These are phyloP conservation scores for Verasper variegatus DNA, from an alignment of 2,113 vertebrate species.

Conservation along the genomic window DNA sequence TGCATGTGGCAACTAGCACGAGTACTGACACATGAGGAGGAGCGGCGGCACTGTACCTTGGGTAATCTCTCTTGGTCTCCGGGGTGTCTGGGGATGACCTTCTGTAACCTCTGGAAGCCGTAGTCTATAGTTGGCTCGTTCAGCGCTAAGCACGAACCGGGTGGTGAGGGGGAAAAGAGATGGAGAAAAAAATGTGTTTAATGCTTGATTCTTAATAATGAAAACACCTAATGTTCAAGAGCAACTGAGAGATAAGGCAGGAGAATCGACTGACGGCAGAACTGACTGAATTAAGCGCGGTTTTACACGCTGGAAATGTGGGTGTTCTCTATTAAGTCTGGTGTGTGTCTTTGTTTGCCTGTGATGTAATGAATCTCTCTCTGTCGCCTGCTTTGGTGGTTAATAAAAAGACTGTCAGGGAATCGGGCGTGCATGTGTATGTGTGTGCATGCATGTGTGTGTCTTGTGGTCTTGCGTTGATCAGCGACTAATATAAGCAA, in stretches of 20 bases:
- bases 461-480: constrained; percentile 84
- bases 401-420: constrained; percentile 89
- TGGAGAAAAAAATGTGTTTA: constrained; percentile 15
- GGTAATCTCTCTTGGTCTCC: constrained; percentile 97
- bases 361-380: constrained; percentile 86
- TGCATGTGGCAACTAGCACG: constrained; percentile 37
- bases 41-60: constrained; percentile 85
- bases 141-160: constrained; percentile 84
- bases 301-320: constrained; percentile 60
- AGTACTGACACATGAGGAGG: constrained; percentile 45
- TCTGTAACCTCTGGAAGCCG: constrained; percentile 97
- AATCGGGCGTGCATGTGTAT: constrained; percentile 53
- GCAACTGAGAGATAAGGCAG: constrained; percentile 21
- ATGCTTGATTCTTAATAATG: constrained; percentile 49
- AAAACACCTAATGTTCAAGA: constrained; percentile 48
- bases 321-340: constrained; percentile 69
- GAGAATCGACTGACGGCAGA: constrained; percentile 33
- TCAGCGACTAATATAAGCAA: constrained; percentile 90
- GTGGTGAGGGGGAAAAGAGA: constrained; percentile 29
- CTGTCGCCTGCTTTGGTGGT: constrained; percentile 82
- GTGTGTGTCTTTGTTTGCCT: constrained; percentile 77
- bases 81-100: constrained; percentile 97
- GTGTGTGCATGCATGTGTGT: constrained; percentile 41
- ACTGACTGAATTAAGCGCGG: constrained; percentile 50
- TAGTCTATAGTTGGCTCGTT: constrained; percentile 98